These are phyloP conservation scores for Drosophila ezoana DNA, from an alignment of 2,888 invertebrate species.

Conservation along the genomic window DNA sequence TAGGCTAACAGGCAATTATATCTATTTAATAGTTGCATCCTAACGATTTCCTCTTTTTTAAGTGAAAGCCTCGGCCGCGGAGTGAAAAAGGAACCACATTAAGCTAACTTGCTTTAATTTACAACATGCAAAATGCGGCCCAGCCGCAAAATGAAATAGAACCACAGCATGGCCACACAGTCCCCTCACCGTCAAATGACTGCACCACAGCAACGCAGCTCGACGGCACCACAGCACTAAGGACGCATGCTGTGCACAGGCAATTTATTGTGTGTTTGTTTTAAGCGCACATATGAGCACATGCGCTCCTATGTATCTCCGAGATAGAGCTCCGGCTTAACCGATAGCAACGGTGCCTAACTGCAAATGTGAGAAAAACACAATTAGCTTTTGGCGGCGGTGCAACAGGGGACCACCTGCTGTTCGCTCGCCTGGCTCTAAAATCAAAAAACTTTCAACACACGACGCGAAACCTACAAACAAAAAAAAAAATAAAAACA, in stretches of 20 bases:
- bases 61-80: constrained; percentile 48
- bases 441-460: constrained; percentile 71
- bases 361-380: constrained; percentile 81
- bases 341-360: constrained; percentile 55
- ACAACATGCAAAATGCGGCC: constrained; percentile 72
- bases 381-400: constrained; percentile 80
- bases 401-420: constrained; percentile 73
- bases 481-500: constrained; percentile 7
- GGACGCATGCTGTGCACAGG: constrained; percentile 73
- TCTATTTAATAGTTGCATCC: constrained; percentile 61
- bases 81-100: constrained; percentile 54
- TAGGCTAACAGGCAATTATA: constrained; percentile 62
- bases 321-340: constrained; percentile 44
- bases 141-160: constrained; percentile 69
- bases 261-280: constrained; percentile 81
- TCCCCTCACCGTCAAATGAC: constrained; percentile 17
- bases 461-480: constrained; percentile 51
- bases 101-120: constrained; percentile 70
- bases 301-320: constrained; percentile 56
- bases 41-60: constrained; percentile 60
- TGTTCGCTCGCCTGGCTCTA: constrained; percentile 55
- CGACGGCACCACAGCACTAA: constrained; percentile 27
- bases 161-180: constrained; percentile 35
- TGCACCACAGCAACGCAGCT: constrained; percentile 15
- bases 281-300: constrained; percentile 66